A percentile compares a stretch with the other conserved stretches of the same genome.
Evolutionary conservation across 1,140 invertebrate species (phyloP).

Genomic region (Hypsibius dujardini): DNA sequence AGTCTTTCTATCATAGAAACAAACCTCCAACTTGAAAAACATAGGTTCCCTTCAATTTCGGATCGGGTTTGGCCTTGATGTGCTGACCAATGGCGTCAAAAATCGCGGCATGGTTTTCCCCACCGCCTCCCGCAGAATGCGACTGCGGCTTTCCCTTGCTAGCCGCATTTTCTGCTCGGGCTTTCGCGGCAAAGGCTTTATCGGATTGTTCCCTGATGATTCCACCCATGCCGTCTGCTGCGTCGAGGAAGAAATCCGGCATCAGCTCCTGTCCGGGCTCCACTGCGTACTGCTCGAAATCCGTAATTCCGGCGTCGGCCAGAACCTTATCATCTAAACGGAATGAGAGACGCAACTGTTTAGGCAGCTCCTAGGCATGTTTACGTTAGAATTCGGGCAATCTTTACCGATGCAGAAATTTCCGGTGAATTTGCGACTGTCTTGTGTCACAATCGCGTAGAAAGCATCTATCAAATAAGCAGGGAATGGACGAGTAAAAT

Average conservation of each 20-base stretch:
- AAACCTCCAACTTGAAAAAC: not conserved
- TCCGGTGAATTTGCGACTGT: slow-evolving; percentile 59
- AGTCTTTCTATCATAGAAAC: not conserved
- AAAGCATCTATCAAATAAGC: slow-evolving; percentile 51
- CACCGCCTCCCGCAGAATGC: not conserved
- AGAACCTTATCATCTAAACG: slow-evolving; percentile 61
- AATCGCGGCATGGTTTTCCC: slow-evolving; percentile 20
- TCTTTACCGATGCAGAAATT: slow-evolving; percentile 59
- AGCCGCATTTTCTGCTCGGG: slow-evolving; percentile 17
- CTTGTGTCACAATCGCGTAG: slow-evolving; percentile 63
- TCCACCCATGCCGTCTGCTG: slow-evolving; percentile 21
- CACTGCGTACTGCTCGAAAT: slow-evolving; percentile 68
- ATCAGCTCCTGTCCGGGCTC: slow-evolving; percentile 58
- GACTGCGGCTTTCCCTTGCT: not conserved
- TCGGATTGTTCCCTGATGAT: not conserved
- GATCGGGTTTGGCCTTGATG: not conserved
- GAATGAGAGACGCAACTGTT: too few relatives aligned
- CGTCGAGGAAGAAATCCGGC: slow-evolving; percentile 76
- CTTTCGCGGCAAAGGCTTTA: not conserved
- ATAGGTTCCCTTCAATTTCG: not conserved
- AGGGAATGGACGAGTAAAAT: too few relatives aligned
- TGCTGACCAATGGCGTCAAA: not conserved
- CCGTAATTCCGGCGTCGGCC: slow-evolving; percentile 53
- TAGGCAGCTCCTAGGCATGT: too few relatives aligned
- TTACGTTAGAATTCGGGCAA: too few relatives aligned